Evolutionary conservation across 2,113 vertebrate genomes (phyloP), one percentile per base, ranked within the genome.

Genomic region (Prunella himalayana): DNA sequence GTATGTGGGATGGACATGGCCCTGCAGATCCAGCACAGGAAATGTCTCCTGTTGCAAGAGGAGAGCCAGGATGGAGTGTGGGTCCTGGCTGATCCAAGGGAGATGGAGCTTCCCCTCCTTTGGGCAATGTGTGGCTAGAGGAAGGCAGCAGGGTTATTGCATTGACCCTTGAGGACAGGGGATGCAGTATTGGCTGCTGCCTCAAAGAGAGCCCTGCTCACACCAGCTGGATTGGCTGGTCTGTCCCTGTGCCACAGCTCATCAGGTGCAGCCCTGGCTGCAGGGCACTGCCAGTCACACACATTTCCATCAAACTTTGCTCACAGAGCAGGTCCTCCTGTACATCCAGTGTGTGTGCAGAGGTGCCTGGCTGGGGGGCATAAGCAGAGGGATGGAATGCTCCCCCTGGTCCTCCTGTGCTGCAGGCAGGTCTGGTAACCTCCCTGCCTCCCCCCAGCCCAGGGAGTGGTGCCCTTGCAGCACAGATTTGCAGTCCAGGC

Each of bases 211-310:
- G 45, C 61, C 82, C 78, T 61, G 49, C 45, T 57, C n/a, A 1
- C 30, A 13, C 50, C 75, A 45, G 42, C 31, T 41, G 22, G 51
- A 28, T 51, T 73, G 70, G 59, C 47, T 56, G 6, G 0, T 54
- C 13, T 35, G 30, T 56, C 70, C 56, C n/a, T 3, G 0, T 28
- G 39, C 84, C 0, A 3, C 69, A 72, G 83, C 70, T 90, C 63
- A 17, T 47, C 92, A 45, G 91, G 88, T 54, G 59, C 60, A 81
- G 60, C 39, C 49, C 56, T 35, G 71, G 27, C 72, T 12, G 17
- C 65, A 28, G 72, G 47, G 33, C 45, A 0, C 33, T 37, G 88
- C 45, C 4, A 2, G 21, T 59, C 4, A 0, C 0, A 0, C 0
- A 0, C 21, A 3, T 80, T 90, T 42, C 12, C 79, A 61, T 82